Percentiles rank a stretch among this genome's conserved stretches.
Evolutionary conservation across 2,888 invertebrate genomes (phyloP).

Genomic region (Hymenopus coronatus): DNA sequence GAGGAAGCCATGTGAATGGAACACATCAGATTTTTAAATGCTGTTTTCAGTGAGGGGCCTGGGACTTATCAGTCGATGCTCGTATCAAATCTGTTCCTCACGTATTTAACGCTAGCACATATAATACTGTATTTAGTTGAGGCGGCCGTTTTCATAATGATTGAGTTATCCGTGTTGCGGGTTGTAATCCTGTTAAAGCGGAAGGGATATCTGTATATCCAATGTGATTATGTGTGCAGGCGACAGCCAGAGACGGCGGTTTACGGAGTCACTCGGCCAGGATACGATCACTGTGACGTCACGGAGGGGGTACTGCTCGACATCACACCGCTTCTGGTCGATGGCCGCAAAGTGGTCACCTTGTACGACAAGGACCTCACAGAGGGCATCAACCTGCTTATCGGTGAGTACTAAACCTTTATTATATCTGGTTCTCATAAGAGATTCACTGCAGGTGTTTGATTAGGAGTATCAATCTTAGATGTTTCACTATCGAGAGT

Average conservation of each 20-base stretch:
- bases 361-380: constrained; percentile 71
- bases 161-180: neutral
- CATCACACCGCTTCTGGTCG: constrained; percentile 66
- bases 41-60: no score
- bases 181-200: neutral
- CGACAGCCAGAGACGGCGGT: constrained; percentile 60
- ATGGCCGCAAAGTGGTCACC: constrained; percentile 64
- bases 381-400: constrained; percentile 69
- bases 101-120: neutral
- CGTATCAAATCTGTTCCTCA: no score
- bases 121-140: neutral
- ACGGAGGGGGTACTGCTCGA: constrained; percentile 67
- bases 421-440: no score
- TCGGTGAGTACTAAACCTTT: constrained; percentile 53
- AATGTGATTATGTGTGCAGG: neutral
- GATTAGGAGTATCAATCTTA: no score
- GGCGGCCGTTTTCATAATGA: no score
- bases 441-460: no score
- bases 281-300: constrained; percentile 68
- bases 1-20: no score
- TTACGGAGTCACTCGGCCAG: constrained; percentile 68
- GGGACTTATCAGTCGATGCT: no score
- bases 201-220: neutral
- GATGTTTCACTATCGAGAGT: no score
- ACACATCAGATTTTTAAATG: no score